Evolutionary conservation across 1,140 invertebrate genomes (phyloP).

Genomic region (Anastatus disparis): DNA sequence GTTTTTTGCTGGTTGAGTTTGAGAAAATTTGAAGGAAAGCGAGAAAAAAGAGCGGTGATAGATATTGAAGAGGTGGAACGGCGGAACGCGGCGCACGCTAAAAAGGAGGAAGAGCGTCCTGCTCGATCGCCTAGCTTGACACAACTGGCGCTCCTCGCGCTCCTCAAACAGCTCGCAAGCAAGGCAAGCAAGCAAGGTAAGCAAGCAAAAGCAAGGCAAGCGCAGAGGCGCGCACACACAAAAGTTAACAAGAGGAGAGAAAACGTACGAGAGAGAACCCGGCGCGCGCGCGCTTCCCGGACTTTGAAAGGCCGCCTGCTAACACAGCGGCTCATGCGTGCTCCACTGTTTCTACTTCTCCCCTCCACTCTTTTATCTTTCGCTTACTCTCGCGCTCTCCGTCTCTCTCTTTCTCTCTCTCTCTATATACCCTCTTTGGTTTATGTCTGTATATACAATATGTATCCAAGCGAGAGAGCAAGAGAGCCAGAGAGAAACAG

Average conservation of each 20-base stretch:
- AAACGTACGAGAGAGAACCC: constrained; percentile 39
- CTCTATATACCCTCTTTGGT: no score
- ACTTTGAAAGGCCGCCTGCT: background rate
- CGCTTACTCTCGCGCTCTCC: background rate
- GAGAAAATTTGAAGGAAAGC: no score
- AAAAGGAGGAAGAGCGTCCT: constrained; percentile 65
- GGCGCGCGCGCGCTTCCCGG: constrained; percentile 43
- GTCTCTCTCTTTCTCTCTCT: no score
- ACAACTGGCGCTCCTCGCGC: constrained; percentile 63
- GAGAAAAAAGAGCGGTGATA: constrained; percentile 54
- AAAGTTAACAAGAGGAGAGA: no score
- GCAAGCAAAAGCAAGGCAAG: constrained; percentile 30
- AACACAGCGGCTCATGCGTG: background rate
- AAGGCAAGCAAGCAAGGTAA: no score
- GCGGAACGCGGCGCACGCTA: no score
- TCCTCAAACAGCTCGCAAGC: no score
- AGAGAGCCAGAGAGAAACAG: no score
- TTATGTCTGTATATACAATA: no score
- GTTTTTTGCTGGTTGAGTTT: constrained; percentile 33
- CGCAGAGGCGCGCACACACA: constrained; percentile 34
- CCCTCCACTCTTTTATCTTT: constrained; percentile 35
- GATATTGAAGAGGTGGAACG: constrained; percentile 64
- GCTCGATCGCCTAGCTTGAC: constrained; percentile 67
- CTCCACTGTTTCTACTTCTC: background rate
- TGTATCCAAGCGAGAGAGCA: no score